These are phyloP conservation scores for Podarcis muralis DNA, from an alignment of 2,113 vertebrate species.

Conservation along the genomic window DNA sequence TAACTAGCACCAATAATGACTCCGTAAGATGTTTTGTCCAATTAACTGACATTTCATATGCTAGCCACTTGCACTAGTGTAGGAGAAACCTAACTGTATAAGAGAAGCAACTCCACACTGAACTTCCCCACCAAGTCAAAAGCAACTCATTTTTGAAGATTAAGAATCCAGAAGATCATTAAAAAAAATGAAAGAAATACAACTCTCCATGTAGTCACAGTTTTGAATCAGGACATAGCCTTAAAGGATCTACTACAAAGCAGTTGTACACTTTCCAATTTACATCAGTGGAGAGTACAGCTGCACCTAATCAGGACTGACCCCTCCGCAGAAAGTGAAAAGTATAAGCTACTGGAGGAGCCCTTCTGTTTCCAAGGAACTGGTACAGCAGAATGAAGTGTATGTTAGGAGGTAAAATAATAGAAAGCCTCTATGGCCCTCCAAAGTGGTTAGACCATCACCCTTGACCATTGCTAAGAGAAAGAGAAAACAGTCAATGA, in stretches of 20 bases:
- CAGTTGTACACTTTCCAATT: not conserved
- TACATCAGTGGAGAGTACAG: not conserved
- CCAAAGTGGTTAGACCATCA: too few relatives aligned
- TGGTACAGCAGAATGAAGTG: not conserved
- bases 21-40: not conserved
- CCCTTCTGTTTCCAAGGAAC: not conserved
- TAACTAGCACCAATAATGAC: constrained; percentile 23
- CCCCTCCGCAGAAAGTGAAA: not conserved
- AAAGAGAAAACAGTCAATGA: not conserved
- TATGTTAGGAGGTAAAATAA: not conserved
- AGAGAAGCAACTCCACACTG: not conserved
- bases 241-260: not conserved
- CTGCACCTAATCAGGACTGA: not conserved
- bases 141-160: not conserved
- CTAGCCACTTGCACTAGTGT: not conserved
- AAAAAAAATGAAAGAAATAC: not conserved
- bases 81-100: not conserved
- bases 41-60: not conserved
- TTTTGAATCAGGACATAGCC: not conserved
- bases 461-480: not conserved
- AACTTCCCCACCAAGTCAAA: not conserved
- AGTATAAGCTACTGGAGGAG: not conserved
- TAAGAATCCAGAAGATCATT: not conserved
- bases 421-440: not conserved
- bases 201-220: too few relatives aligned